A percentile compares a stretch with the other conserved stretches of the same genome.
Conservation (phyloP, 1,140 invertebrate genomes). For the Nasonia longicornis region DNA sequence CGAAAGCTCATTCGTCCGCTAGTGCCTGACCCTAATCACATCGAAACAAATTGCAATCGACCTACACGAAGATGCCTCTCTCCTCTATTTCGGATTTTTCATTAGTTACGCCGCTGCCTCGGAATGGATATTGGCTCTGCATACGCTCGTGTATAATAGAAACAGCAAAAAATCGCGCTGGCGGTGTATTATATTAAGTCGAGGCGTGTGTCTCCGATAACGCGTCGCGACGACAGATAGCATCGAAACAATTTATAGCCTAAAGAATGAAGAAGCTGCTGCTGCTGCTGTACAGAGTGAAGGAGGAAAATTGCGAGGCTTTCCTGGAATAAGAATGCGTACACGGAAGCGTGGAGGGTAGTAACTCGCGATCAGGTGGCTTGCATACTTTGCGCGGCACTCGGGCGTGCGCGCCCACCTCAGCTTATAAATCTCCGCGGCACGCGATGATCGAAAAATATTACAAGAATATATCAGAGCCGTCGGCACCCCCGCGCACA, state of each 20-base stretch:
- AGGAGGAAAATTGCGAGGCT: conserved; percentile 32
- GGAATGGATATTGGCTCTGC: background rate
- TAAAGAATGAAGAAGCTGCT: background rate
- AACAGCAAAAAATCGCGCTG: background rate
- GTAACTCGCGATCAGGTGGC: conserved; percentile 66
- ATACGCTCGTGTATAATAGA: background rate
- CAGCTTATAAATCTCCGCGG: conserved; percentile 66
- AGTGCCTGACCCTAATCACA: conserved; percentile 51
- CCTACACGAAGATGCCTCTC: background rate
- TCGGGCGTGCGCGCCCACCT: conserved; percentile 48
- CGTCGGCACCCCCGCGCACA: conserved; percentile 60
- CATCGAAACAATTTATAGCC: conserved; percentile 28
- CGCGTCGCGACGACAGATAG: background rate
- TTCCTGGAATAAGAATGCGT: conserved; percentile 30
- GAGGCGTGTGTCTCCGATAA: background rate
- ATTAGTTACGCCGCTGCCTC: background rate
- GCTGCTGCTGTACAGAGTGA: background rate
- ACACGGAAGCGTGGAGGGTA: conserved; percentile 24
- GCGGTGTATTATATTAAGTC: conserved; percentile 3
- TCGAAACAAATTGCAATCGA: conserved; percentile 50
- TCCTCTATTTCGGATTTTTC: conserved; percentile 14
- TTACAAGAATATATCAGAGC: conserved; percentile 69
- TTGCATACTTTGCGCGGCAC: conserved; percentile 55
- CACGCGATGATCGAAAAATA: conserved; percentile 71
- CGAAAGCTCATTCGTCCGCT: conserved; percentile 41